Base-by-base conservation (phyloP, 2,797 vertebrate species). In the Botia kubotai region DNA sequence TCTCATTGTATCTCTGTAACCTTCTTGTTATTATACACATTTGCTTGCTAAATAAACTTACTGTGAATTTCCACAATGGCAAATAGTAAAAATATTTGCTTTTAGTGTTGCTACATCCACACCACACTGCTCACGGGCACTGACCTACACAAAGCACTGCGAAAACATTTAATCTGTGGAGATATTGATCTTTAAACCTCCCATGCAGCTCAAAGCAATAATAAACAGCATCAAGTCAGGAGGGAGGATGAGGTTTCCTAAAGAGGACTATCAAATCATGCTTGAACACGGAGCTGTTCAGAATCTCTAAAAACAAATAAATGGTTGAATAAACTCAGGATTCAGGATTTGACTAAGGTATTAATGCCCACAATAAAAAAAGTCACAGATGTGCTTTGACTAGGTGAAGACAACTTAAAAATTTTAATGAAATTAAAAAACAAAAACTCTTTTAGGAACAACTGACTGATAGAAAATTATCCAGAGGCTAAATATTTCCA, bases 131-230 rank as follows among this genome's bases (percentile, higher is more conserved):
- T 87, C 83, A 86, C 71, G 82, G 81, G 74, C 57, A 82, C 19
- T 55, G 72, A 74, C 79, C 82, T 79, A 52, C 17, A 46, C 43
- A 17, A 73, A 48, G 46, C 67, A 57, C 57, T 58, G 14, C 60
- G 17, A 72, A 23, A 73, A 55, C 70, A 21, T 57, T 16, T 62
- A 8, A 55, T 68, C 43, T 50, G 29, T n/a, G 17, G 16, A 83
- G 82, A 83, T 77, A 65, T 11, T 66, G 70, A 80, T 80, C 82
- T 72, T 17, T 23, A 76, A 72, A 83, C 78, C 72, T 76, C 67
- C 77, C 66, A 71, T 57, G 70, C 66, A 12, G 60, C 74, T 80
- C 76, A 79, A 80, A 83, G 78, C 29, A 52, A 72, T 72, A 77
- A 77, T 80, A 83, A 77, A 68, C 67, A 71, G 67, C 68, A 57